Conservation (phyloP, 2,797 vertebrate species). For the Chrosomus eos region DNA sequence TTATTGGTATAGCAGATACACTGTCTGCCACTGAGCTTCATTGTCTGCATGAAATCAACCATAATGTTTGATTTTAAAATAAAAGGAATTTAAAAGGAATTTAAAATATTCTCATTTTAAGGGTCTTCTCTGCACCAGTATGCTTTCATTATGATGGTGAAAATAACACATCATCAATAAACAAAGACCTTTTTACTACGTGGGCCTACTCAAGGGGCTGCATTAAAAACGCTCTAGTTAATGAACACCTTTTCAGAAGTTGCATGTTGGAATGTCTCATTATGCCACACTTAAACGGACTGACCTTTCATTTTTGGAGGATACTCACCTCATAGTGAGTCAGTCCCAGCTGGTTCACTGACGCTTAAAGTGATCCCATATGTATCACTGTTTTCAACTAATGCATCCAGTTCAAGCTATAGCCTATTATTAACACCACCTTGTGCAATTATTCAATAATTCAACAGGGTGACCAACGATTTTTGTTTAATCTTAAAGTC, state of each 20-base stretch:
- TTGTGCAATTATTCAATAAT: background rate
- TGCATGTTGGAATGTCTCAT: constrained; percentile 58
- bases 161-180: constrained; percentile 49
- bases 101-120: constrained; percentile 41
- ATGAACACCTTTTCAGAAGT: constrained; percentile 52
- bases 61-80: background rate
- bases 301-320: constrained; percentile 52
- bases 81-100: background rate
- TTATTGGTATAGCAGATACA: background rate
- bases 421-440: background rate
- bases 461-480: background rate
- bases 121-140: constrained; percentile 41
- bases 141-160: constrained; percentile 49
- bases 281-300: constrained; percentile 53
- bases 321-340: constrained; percentile 47
- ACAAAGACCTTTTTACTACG: constrained; percentile 55
- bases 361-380: constrained; percentile 50
- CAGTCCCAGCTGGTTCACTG: constrained; percentile 38
- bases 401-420: background rate
- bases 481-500: background rate
- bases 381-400: constrained; percentile 50
- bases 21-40: constrained; percentile 19
- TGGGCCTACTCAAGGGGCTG: constrained; percentile 34
- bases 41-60: background rate
- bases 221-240: constrained; percentile 47